These are phyloP conservation scores for Rhyzopertha dominica DNA, from an alignment of 1,140 invertebrate genomes.

Conservation along the genomic window DNA sequence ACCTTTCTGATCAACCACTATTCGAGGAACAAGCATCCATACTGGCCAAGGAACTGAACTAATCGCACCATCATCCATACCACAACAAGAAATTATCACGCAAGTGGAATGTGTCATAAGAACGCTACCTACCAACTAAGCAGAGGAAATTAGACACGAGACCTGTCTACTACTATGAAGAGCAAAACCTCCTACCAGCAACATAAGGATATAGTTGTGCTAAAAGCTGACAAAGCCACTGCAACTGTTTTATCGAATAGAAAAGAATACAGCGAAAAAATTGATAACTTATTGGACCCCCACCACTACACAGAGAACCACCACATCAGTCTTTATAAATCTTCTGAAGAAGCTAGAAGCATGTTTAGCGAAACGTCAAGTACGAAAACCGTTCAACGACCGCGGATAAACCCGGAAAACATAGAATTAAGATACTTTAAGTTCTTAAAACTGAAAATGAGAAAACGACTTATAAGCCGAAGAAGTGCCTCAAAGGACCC, in stretches of 20 bases:
- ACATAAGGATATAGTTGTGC: not conserved
- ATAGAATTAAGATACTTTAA: too few species aligned
- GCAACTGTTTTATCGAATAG: slow-evolving; percentile 1
- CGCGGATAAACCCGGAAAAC: too few species aligned
- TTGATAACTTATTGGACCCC: not conserved
- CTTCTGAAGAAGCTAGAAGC: too few species aligned
- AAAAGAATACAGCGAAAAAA: slow-evolving; percentile 5
- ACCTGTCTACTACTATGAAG: not conserved
- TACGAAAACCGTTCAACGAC: too few species aligned
- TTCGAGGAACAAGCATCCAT: not conserved
- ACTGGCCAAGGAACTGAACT: not conserved
- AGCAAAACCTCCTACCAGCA: slow-evolving; percentile 1
- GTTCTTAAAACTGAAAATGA: too few species aligned
- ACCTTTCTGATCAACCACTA: not conserved
- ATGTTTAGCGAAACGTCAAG: too few species aligned
- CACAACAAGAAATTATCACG: slow-evolving; percentile 6
- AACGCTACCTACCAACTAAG: not conserved
- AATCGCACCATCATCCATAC: slow-evolving; percentile 6
- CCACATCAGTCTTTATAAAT: too few species aligned
- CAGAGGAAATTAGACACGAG: slow-evolving; percentile 4
- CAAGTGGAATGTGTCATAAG: slow-evolving; percentile 5
- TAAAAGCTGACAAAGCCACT: slow-evolving; percentile 1
- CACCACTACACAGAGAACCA: not conserved
- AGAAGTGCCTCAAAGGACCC: too few species aligned
- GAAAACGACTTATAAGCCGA: too few species aligned